Evolutionary conservation across 2,888 invertebrate species (phyloP).

Genomic region (Nowickia ferox): DNA sequence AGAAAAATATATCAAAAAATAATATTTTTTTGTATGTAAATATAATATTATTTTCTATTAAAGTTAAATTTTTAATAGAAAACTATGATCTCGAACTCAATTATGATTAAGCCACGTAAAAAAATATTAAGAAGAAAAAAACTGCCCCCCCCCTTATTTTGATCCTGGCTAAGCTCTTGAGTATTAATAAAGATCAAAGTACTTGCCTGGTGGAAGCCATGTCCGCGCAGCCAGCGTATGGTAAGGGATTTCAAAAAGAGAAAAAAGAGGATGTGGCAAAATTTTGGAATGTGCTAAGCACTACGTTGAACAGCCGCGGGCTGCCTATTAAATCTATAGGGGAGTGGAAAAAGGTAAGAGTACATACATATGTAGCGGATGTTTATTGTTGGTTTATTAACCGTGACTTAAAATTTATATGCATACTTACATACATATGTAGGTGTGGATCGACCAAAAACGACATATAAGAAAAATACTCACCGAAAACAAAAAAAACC

Average conservation of each 20-base stretch:
- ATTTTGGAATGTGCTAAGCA: not conserved
- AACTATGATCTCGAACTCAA: too few relatives aligned
- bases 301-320: not conserved
- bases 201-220: too few relatives aligned
- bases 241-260: not conserved
- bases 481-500: constrained; percentile 14
- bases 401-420: not conserved
- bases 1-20: too few relatives aligned
- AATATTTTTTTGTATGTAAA: too few relatives aligned
- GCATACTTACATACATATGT: not conserved
- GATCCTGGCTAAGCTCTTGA: too few relatives aligned
- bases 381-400: not conserved
- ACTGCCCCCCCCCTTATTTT: too few relatives aligned
- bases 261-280: not conserved
- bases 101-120: too few relatives aligned
- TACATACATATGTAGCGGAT: not conserved
- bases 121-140: too few relatives aligned
- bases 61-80: too few relatives aligned
- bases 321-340: not conserved
- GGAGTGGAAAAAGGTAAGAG: constrained; percentile 23
- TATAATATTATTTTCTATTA: too few relatives aligned
- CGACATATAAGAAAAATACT: constrained; percentile 3
- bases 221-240: too few relatives aligned
- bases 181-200: too few relatives aligned
- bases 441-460: constrained; percentile 24